Conservation (phyloP, 2,888 invertebrate genomes). For the Euphydryas editha region DNA sequence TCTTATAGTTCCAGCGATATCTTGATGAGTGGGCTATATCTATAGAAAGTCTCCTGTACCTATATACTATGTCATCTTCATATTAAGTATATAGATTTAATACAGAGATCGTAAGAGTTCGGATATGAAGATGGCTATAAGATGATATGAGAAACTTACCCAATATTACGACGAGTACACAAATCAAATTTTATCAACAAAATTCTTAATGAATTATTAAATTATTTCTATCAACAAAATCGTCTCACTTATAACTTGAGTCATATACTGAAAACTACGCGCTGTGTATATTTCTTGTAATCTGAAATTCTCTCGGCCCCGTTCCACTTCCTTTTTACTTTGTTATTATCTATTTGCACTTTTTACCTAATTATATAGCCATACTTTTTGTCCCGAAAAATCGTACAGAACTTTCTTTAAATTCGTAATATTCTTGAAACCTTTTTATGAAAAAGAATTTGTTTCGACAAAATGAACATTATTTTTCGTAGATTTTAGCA, state of each 20-base stretch:
- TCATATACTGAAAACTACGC: slow-evolving; percentile 51
- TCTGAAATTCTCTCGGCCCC: slow-evolving; percentile 57
- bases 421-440: neutral
- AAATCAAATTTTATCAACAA: too few relatives aligned
- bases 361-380: slow-evolving; percentile 46
- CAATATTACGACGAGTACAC: too few relatives aligned
- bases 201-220: too few relatives aligned
- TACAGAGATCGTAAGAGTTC: too few relatives aligned
- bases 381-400: slow-evolving; percentile 6
- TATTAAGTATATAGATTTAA: too few relatives aligned
- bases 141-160: too few relatives aligned
- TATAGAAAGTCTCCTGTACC: too few relatives aligned
- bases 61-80: too few relatives aligned
- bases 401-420: neutral
- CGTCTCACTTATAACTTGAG: slow-evolving; percentile 44
- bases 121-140: too few relatives aligned
- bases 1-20: too few relatives aligned
- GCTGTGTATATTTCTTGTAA: slow-evolving; percentile 68
- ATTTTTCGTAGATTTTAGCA: neutral
- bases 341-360: slow-evolving; percentile 56
- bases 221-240: neutral
- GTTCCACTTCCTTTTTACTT: slow-evolving; percentile 52
- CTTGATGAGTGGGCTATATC: too few relatives aligned
- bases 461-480: neutral
- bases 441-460: neutral